Evolutionary conservation across 2,797 vertebrate genomes (phyloP), one percentile per base, ranked within the genome.

Genomic region (Erpetoichthys calabaricus): DNA sequence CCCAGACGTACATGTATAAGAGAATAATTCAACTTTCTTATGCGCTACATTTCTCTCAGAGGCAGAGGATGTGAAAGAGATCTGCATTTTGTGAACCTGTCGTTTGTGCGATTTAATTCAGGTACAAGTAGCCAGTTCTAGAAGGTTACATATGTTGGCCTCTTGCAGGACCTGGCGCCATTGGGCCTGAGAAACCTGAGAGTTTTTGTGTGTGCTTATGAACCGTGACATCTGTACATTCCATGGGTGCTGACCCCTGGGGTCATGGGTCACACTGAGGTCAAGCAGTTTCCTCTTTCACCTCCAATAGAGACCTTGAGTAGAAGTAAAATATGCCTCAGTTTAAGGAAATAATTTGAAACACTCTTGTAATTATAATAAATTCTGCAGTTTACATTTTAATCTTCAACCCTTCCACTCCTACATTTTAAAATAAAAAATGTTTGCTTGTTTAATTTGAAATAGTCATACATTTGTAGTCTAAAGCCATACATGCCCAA

Each of bases 201-300:
- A 74, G 73, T 70, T 75, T 73, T 70, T 81, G 77, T 76, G 68
- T 77, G 77, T 73, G 73, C 75, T 83, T 84, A 85, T 83, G 80
- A 84, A 80, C 78, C 80, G 80, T 87, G 87, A 88, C 89, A 91
- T 90, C 88, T 91, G 88, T 76, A 80, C 85, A 85, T 85, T 89
- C 84, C 77, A 77, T 72, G 81, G 76, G 81, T 75, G 76, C 77
- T 87, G 86, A 90, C 88, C 88, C 75, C 55, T 63, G 65, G 73
- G 84, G 87, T 85, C 82, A 86, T 63, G 84, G 88, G 83, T 88
- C 75, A 74, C 64, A 55, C 60, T 72, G 68, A 75, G 77, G 78
- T 86, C 80, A 77, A 75, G 75, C 80, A 76, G 84, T 83, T 87
- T 87, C 84, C 80, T 83, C 82, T 86, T 81, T 83, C 75, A 81